phyloP scores from a whole-genome alignment of 2,113 vertebrate genomes.

The Larimichthys polyactis region DNA sequence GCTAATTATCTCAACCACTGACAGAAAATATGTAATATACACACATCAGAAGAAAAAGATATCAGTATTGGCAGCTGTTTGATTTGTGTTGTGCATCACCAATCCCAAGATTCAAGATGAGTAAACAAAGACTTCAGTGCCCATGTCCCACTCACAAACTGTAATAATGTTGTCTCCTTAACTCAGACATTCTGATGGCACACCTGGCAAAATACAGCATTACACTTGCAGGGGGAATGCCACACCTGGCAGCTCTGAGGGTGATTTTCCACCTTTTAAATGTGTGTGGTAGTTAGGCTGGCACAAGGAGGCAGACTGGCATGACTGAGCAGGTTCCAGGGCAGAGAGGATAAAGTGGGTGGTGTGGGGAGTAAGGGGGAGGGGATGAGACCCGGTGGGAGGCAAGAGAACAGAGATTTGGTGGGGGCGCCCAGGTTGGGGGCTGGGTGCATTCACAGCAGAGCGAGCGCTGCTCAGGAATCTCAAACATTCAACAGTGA shows the following conservation, averaged over 20 bases:
- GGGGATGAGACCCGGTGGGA: constrained; percentile 30
- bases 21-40: constrained; percentile 42
- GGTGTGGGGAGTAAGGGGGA: constrained; percentile 32
- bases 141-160: constrained; percentile 5
- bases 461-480: constrained; percentile 53
- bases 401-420: constrained; percentile 9
- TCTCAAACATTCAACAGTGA: constrained; percentile 74
- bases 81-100: constrained; percentile 21
- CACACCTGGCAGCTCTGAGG: constrained; percentile 65
- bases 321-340: constrained; percentile 80
- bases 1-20: constrained; percentile 39
- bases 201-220: constrained; percentile 65
- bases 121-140: constrained; percentile 10
- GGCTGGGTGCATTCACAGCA: constrained; percentile 31
- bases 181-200: constrained; percentile 59
- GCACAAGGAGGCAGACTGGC: constrained; percentile 67
- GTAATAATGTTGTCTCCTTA: constrained; percentile 52
- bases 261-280: constrained; percentile 74
- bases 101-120: not conserved
- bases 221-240: constrained; percentile 70
- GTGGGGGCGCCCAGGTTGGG: constrained; percentile 26
- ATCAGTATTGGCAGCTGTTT: constrained; percentile 2
- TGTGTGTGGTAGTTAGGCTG: constrained; percentile 66
- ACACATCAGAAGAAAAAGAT: constrained; percentile 13
- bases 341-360: constrained; percentile 41